Evolutionary conservation across 2,113 vertebrate species (phyloP).

Genomic region (Cheirogaleus medius): DNA sequence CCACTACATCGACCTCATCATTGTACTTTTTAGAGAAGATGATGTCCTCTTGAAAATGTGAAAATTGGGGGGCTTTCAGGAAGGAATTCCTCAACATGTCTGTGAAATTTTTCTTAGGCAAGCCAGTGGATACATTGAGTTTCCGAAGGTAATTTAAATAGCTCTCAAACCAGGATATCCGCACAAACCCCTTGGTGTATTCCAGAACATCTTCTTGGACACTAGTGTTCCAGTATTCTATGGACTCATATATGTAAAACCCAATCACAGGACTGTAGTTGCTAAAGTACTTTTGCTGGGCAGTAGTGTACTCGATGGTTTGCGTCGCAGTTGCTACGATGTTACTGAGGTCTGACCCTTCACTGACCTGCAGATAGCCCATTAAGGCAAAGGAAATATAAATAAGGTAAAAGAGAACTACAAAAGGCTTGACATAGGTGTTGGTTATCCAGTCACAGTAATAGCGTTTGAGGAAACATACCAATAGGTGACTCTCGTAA

Average conservation of each 20-base stretch:
- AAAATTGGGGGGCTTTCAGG: constrained; percentile 92
- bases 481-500: constrained; percentile 96
- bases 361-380: constrained; percentile 98
- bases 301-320: constrained; percentile 94
- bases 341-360: constrained; percentile 97
- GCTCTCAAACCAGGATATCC: constrained; percentile 99
- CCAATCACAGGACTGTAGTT: constrained; percentile 98
- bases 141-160: constrained; percentile 97
- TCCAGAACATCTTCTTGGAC: constrained; percentile 97
- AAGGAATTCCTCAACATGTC: constrained; percentile 93
- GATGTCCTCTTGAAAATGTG: constrained; percentile 98
- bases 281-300: constrained; percentile 98
- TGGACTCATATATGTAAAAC: constrained; percentile 99
- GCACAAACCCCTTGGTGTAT: constrained; percentile 97
- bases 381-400: constrained; percentile 99
- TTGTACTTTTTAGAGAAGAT: constrained; percentile 96
- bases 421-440: constrained; percentile 99
- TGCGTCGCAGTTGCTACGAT: constrained; percentile 97
- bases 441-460: constrained; percentile 99
- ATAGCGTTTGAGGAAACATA: constrained; percentile 97
- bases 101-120: constrained; percentile 95
- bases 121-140: constrained; percentile 93
- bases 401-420: constrained; percentile 99
- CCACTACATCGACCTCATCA: constrained; percentile 95
- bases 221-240: constrained; percentile 98